These are phyloP conservation scores for Standfussiana lucernea DNA, from an alignment of 2,888 invertebrate species.

Conservation along the genomic window DNA sequence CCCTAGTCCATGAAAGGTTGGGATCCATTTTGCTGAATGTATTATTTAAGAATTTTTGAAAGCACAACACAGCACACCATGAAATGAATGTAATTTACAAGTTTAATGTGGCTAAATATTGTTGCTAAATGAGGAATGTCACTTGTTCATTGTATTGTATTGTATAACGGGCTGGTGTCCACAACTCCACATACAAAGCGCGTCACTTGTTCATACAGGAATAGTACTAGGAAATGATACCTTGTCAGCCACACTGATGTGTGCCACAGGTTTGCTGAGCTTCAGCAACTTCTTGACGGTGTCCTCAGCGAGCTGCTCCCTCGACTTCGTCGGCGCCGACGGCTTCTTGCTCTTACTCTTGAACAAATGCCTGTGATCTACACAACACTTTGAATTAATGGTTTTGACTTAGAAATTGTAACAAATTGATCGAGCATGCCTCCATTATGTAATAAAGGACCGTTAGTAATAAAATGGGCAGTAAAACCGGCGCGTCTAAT, in stretches of 20 bases:
- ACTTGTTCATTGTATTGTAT: no score
- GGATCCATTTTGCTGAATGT: no score
- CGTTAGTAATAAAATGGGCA: slow-evolving; percentile 39
- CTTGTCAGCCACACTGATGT: slow-evolving; percentile 83
- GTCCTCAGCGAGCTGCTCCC: slow-evolving; percentile 80
- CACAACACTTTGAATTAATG: slow-evolving; percentile 2
- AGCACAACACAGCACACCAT: background rate
- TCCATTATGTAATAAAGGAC: slow-evolving; percentile 42
- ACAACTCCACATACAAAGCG: no score
- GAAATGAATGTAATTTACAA: slow-evolving; percentile 9
- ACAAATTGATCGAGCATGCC: background rate
- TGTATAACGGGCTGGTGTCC: no score
- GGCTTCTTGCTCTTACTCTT: slow-evolving; percentile 72
- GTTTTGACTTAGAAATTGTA: background rate
- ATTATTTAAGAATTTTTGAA: no score
- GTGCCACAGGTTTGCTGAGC: slow-evolving; percentile 83
- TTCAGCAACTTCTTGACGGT: slow-evolving; percentile 88
- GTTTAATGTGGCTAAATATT: slow-evolving; percentile 10
- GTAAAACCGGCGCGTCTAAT: slow-evolving; percentile 46
- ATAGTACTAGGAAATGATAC: slow-evolving; percentile 70
- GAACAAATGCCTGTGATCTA: slow-evolving; percentile 68
- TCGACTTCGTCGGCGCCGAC: slow-evolving; percentile 62
- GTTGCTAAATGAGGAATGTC: background rate
- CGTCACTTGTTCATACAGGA: background rate
- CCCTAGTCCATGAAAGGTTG: no score